Percentiles rank a stretch among this genome's conserved stretches.
Evolutionary conservation across 1,140 invertebrate genomes (phyloP).

Genomic region (Anastrepha obliqua): DNA sequence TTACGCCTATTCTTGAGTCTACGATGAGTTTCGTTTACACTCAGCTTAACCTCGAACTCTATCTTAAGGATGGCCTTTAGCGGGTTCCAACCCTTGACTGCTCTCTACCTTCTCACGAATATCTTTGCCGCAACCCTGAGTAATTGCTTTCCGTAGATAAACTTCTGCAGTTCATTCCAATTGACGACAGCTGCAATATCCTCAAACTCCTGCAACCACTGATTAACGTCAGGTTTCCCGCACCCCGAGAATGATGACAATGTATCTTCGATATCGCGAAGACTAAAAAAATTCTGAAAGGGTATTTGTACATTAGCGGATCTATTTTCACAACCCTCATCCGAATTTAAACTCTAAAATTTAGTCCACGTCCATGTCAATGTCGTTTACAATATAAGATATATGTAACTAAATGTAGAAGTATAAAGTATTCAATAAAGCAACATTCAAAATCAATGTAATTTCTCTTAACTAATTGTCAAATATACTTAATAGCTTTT

Average conservation of each 20-base stretch:
- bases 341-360: too few relatives aligned
- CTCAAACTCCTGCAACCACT: constrained; percentile 46
- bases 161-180: constrained; percentile 42
- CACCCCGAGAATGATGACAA: constrained; percentile 18
- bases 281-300: neutral
- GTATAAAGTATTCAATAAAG: too few relatives aligned
- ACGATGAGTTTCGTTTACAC: neutral
- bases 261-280: constrained; percentile 32
- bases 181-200: neutral
- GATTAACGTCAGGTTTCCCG: neutral
- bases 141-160: constrained; percentile 52
- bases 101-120: constrained; percentile 38
- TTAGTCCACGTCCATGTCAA: too few relatives aligned
- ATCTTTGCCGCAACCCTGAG: constrained; percentile 39
- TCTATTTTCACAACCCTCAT: too few relatives aligned
- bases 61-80: neutral
- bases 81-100: neutral
- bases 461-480: too few relatives aligned
- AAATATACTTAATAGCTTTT: too few relatives aligned
- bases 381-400: too few relatives aligned
- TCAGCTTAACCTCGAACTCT: neutral
- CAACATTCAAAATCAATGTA: too few relatives aligned
- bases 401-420: too few relatives aligned
- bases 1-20: constrained; percentile 12
- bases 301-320: neutral